phyloP scores from a whole-genome alignment of 2,888 invertebrate genomes.

The Dendrolimus pini region DNA sequence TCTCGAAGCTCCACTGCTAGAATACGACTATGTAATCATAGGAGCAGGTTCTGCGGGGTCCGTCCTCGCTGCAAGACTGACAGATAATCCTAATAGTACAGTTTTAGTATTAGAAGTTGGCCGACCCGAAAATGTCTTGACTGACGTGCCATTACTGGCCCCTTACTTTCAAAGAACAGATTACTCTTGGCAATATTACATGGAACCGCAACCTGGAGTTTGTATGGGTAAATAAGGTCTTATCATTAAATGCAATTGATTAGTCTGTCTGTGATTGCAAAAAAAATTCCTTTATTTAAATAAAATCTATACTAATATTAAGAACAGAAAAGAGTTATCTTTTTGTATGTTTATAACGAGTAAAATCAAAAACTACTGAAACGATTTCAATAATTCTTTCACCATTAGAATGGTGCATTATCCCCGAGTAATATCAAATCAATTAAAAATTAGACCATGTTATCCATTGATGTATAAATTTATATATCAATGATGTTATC shows the following conservation, averaged over 20 bases:
- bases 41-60: conserved; percentile 78
- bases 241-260: too few relatives aligned
- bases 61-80: conserved; percentile 67
- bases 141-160: conserved; percentile 75
- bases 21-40: conserved; percentile 74
- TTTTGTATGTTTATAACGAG: background rate
- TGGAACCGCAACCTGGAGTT: conserved; percentile 78
- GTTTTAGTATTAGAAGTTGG: conserved; percentile 58
- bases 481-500: too few relatives aligned
- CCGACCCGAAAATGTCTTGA: conserved; percentile 64
- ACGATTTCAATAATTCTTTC: too few relatives aligned
- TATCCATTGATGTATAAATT: too few relatives aligned
- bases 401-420: too few relatives aligned
- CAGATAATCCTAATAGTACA: conserved; percentile 50
- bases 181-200: conserved; percentile 84
- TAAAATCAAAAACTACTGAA: conserved; percentile 9
- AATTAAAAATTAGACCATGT: too few relatives aligned
- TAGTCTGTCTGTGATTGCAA: background rate
- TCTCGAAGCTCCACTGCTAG: conserved; percentile 39
- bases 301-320: background rate
- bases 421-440: too few relatives aligned
- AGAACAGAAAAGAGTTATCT: background rate
- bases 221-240: conserved; percentile 63
- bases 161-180: conserved; percentile 77
- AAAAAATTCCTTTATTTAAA: background rate